Evolutionary conservation across 37 sponge, comb jelly and placozoan genomes (phyloP), one percentile per base, ranked within the genome.

Genomic region (Ianthella basta): DNA sequence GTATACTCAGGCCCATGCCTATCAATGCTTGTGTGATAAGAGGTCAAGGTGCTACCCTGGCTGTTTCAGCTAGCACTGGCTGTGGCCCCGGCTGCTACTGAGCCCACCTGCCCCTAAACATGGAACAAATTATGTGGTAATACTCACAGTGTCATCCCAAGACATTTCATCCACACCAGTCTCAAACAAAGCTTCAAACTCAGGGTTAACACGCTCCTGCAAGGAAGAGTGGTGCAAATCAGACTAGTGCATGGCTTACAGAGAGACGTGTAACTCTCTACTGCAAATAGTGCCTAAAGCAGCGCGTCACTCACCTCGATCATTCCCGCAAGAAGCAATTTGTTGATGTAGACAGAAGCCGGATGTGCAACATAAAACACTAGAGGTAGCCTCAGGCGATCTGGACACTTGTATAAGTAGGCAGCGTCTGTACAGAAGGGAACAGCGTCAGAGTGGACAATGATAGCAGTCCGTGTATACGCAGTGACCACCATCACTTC

Each of bases 131-230:
- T 68, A 25, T 25, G 20, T 25, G 15, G 14, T 68, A n/a, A 57
- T 19, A 85, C 91, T 88, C 64, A 94, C 95, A 0, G 94, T 93
- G 55, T 93, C 94, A 86, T 96, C 96, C 96, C 94, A 96, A 23
- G 91, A 90, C 94, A 96, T 93, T 67, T 96, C 96, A 83, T 96
- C 96, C 56, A 96, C 96, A 13, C 96, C 96, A 29, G 96, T 96
- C 73, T 96, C 94, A 89, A 96, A 93, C 75, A 91, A 39, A 16
- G 72, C 81, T 80, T 96, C 96, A 77, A 89, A 91, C 23, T 59
- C 41, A 0, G 34, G 18, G 54, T 96, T 84, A 27, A 96, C 89
- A 55, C 94, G 86, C 30, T 91, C 78, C 96, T 95, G 61, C 34
- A 85, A 55, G 16, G 55, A 80, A 0, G 4, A 32, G 29, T 44